phyloP scores from a whole-genome alignment of 2,888 invertebrate species.

The Bombylius major region DNA sequence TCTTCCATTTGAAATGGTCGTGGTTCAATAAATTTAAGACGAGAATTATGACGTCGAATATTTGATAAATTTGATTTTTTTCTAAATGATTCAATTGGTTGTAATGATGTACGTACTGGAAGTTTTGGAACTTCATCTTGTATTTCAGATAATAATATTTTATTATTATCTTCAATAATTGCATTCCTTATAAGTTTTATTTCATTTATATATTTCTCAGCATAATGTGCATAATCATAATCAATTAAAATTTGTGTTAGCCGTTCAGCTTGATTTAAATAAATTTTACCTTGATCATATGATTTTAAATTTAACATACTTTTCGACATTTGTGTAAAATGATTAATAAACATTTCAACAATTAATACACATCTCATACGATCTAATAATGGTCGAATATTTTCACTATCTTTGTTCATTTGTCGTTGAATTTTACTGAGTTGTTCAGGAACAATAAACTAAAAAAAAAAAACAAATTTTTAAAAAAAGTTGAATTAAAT shows the following conservation, averaged over 20 bases:
- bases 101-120: slow-evolving; percentile 23
- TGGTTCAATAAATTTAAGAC: slow-evolving; percentile 4
- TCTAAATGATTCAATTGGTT: slow-evolving; percentile 15
- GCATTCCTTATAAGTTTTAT: neutral
- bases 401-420: slow-evolving; percentile 12
- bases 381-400: slow-evolving; percentile 38
- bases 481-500: neutral
- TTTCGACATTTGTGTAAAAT: slow-evolving; percentile 57
- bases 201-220: slow-evolving; percentile 39
- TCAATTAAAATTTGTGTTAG: slow-evolving; percentile 49
- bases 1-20: slow-evolving; percentile 1
- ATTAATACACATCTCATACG: slow-evolving; percentile 47
- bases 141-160: too few relatives aligned
- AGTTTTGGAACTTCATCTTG: slow-evolving; percentile 3
- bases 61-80: slow-evolving; percentile 2
- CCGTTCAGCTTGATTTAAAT: slow-evolving; percentile 56
- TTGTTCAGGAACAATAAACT: slow-evolving; percentile 21
- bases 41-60: neutral
- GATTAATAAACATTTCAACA: slow-evolving; percentile 56
- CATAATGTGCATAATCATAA: slow-evolving; percentile 42
- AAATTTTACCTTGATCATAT: slow-evolving; percentile 48
- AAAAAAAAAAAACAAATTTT: slow-evolving; percentile 4
- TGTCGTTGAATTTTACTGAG: slow-evolving; percentile 13
- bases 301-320: slow-evolving; percentile 50
- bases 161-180: too few relatives aligned